Evolutionary conservation across 2,797 vertebrate species (phyloP), one percentile per base, ranked within the genome.

Genomic region (Calcarius lapponicus): DNA sequence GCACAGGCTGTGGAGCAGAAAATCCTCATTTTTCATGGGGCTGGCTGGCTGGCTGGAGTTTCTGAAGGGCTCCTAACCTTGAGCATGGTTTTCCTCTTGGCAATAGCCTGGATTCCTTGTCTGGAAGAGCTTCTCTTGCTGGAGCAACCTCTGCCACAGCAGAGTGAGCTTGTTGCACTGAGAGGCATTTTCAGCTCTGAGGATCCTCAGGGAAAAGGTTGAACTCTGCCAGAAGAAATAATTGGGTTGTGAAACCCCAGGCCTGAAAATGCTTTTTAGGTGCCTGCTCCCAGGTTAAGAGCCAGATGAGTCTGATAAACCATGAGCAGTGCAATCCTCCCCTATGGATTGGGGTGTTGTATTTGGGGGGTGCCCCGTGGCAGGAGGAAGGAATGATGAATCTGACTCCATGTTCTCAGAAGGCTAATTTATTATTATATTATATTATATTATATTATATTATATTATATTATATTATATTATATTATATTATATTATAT

Each of bases 291-390:
- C 38, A 31, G 13, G 25, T 13, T 28, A 7, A 60, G 45, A 64
- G 29, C 18, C 56, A 56, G 24, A 17, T 50, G 28, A 60, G 6
- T n/a, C 32, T 67, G 56, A 80, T 31, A 61, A 92, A 16, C 20
- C 48, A 47, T 0, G 0, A 28, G 26, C 42, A 54, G 45, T 4
- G 0, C 34, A 95, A 42, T 17, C 10, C 11, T 48, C 17, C 15
- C 81, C 16, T 10, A 2, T 5, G 7, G 0, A 1, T 16, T 36
- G 34, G 43, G 43, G 28, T 13, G 19, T 20, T 54, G 31, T 13
- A 20, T 54, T 54, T 32, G 53, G 5, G 29, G 29, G 29, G 51
- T 53, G 51, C 11, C 11, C 18, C 11, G 11, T 53, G 51, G 18
- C 29, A 53, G 51, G 47, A 24, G 45, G 51, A 7, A 53, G 29